Evolutionary conservation across 2,113 vertebrate genomes (phyloP).

Genomic region (Aplodontia rufa): DNA sequence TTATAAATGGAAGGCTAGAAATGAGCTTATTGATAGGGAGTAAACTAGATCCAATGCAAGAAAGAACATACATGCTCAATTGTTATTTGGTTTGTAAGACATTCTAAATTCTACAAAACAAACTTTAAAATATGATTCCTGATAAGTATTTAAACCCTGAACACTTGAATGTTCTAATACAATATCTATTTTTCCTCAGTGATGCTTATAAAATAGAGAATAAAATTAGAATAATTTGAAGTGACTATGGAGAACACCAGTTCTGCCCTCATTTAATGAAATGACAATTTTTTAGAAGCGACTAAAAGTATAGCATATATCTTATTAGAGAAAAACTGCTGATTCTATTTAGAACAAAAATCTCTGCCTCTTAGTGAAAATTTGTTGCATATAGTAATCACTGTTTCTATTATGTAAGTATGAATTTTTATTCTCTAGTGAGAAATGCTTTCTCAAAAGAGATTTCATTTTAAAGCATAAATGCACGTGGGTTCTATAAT

Average conservation of each 20-base stretch:
- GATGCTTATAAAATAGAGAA: neutral
- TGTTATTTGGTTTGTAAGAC: neutral
- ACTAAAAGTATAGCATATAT: neutral
- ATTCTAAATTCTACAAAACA: neutral
- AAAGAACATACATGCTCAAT: neutral
- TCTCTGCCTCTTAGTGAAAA: conserved; percentile 16
- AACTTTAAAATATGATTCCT: conserved; percentile 11
- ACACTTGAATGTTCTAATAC: neutral
- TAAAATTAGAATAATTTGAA: conserved; percentile 53
- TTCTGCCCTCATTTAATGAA: conserved; percentile 20
- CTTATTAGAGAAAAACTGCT: conserved; percentile 29
- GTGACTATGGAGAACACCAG: neutral
- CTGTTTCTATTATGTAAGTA: neutral
- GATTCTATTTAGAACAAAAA: neutral
- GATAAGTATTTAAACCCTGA: conserved; percentile 19
- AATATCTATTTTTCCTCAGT: neutral
- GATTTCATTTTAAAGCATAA: neutral
- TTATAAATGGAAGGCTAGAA: neutral
- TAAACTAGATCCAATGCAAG: neutral
- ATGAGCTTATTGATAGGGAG: neutral
- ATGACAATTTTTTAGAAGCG: conserved; percentile 10
- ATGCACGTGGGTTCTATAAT: neutral
- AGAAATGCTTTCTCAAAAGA: neutral
- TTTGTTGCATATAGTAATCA: neutral
- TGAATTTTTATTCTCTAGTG: neutral